Evolutionary conservation across 2,888 invertebrate species (phyloP).

Genomic region (Rhagonycha lutea): DNA sequence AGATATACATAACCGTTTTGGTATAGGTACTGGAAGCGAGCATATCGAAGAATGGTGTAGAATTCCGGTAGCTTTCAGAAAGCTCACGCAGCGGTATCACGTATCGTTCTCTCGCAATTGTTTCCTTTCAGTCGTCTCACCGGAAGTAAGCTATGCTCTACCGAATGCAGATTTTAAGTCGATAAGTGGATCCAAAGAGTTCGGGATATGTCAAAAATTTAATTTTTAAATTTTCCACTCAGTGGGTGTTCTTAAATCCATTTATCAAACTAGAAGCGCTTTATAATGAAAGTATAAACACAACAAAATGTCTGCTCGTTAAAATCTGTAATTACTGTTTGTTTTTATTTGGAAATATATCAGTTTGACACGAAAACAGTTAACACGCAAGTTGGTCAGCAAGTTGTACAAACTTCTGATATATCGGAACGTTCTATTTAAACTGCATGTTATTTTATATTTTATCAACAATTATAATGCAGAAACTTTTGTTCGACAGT

Average conservation of each 20-base stretch:
- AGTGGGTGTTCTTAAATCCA: background rate
- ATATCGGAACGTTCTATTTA: background rate
- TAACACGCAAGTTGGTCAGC: slow-evolving; percentile 14
- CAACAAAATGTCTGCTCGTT: slow-evolving; percentile 15
- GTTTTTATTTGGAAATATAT: slow-evolving; percentile 27
- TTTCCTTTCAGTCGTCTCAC: slow-evolving; percentile 30
- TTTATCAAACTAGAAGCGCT: background rate
- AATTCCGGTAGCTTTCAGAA: slow-evolving; percentile 31
- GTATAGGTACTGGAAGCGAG: slow-evolving; percentile 11
- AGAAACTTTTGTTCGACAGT: too few relatives aligned
- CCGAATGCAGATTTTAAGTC: slow-evolving; percentile 37
- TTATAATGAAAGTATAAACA: background rate
- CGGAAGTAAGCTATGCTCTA: slow-evolving; percentile 35
- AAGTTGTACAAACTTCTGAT: background rate
- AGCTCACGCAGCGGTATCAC: slow-evolving; percentile 33
- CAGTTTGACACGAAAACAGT: slow-evolving; percentile 15
- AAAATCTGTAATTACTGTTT: slow-evolving; percentile 29
- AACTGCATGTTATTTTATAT: background rate
- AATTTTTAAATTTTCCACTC: background rate
- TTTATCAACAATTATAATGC: background rate
- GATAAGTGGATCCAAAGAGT: slow-evolving; percentile 8
- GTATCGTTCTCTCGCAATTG: slow-evolving; percentile 36
- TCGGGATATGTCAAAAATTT: background rate
- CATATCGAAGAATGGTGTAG: slow-evolving; percentile 25
- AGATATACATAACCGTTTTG: slow-evolving; percentile 19